Base-by-base conservation (phyloP, 2,888 invertebrate genomes). In the Syrphus vitripennis region DNA sequence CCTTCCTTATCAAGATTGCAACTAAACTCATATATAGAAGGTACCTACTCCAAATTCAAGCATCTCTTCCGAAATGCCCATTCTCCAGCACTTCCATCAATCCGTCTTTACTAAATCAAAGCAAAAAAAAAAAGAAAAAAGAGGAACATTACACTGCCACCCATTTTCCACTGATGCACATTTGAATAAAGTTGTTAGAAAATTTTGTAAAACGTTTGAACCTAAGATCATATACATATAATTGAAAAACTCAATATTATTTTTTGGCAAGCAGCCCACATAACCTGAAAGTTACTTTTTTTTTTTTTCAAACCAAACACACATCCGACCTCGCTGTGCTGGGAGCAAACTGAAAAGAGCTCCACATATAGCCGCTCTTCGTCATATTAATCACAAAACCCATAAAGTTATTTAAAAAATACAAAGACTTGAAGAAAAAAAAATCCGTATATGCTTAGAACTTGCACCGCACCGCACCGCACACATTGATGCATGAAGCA, bases 191-290 rank as follows among this genome's bases (percentile, higher is more conserved):
- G 70, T 83, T 74, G 50, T 65, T 75, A 70, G 79, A 57, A 74
- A 63, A 74, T 75, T 65, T 65, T 69, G 83, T 84, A 76, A 84
- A 71, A 50, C 80, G 83, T 72, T 86, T 81, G 84, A 86, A 72
- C 84, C 81, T 65, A 42, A 63, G 81, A 77, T 77, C 77, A 86
- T 76, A 74, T 67, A 67, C 67, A 67, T 67, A 50, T 81, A 86
- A 81, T 81, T 81, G 81, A 72, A 80, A 86, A 86, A 81, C 81
- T 77, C 81, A 86, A 86, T 86, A 86, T 86, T 77, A 77, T 86
- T 80, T 69, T 76, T 77, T 86, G 84, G 81, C 81, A 86, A 81
- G 81, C 80, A 80, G 83, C 80, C 74, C 75, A 53, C 75, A 84
- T 80, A 80, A 72, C 80, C 83, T 45, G 34, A 71, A 76, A 80